These are phyloP conservation scores for Tamandua tetradactyla DNA, from an alignment of 2,797 vertebrate species.

Conservation along the genomic window DNA sequence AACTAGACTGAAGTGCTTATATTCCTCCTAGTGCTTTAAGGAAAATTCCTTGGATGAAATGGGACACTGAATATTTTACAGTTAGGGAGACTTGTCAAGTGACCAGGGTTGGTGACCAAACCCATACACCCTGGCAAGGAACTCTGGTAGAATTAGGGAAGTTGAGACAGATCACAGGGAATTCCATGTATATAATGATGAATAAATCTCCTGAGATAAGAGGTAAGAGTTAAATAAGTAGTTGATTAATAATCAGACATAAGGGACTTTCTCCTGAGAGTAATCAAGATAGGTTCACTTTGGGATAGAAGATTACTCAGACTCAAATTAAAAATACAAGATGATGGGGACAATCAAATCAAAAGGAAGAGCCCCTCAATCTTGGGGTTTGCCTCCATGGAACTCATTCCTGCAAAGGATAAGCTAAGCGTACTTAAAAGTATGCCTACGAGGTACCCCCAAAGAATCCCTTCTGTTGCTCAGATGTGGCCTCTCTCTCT, in stretches of 20 bases:
- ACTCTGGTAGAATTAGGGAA: not conserved
- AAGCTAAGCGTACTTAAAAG: too few relatives aligned
- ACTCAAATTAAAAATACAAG: not conserved
- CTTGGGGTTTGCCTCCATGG: too few relatives aligned
- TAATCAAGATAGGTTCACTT: not conserved
- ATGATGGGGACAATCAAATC: too few relatives aligned
- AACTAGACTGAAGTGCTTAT: not conserved
- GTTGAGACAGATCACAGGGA: not conserved
- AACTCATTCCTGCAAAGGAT: too few relatives aligned
- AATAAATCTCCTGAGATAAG: not conserved
- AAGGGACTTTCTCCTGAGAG: not conserved
- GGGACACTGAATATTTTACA: not conserved
- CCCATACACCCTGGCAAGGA: not conserved
- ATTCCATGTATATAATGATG: not conserved
- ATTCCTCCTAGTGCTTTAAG: not conserved
- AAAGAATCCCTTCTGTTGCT: too few relatives aligned
- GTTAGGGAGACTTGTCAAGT: not conserved
- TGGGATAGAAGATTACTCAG: not conserved
- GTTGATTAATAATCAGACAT: not conserved
- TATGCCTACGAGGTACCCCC: too few relatives aligned
- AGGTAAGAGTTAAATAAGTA: not conserved
- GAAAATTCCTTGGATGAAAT: not conserved
- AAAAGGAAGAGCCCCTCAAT: too few relatives aligned
- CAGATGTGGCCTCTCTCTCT: too few relatives aligned
- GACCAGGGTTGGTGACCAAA: not conserved